These are phyloP conservation scores for Thamnaconus septentrionalis DNA, from an alignment of 2,113 vertebrate genomes.

Conservation along the genomic window DNA sequence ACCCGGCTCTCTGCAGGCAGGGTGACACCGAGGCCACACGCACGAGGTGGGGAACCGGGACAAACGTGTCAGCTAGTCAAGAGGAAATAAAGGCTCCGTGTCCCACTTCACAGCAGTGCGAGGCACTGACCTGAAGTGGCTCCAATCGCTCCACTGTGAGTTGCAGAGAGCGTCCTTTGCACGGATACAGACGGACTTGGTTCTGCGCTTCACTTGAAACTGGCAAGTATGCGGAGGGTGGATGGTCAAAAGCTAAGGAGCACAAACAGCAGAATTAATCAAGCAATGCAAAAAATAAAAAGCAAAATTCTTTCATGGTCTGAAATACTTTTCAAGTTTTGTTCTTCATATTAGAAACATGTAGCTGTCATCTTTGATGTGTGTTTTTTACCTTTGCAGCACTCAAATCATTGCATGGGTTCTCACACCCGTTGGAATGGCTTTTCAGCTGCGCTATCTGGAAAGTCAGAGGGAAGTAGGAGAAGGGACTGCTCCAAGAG, in stretches of 20 bases:
- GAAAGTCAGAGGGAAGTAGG: slow-evolving; percentile 75
- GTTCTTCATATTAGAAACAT: no score
- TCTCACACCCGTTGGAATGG: slow-evolving; percentile 21
- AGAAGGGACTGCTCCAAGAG: slow-evolving; percentile 71
- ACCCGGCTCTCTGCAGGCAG: background rate
- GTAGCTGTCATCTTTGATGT: background rate
- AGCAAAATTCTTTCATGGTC: no score
- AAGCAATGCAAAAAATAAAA: background rate
- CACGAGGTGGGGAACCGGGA: background rate
- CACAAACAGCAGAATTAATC: background rate
- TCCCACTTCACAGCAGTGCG: background rate
- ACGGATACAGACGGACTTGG: slow-evolving; percentile 57
- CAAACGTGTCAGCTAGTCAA: background rate
- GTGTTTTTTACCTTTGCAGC: slow-evolving; percentile 35
- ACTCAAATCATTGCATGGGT: slow-evolving; percentile 25
- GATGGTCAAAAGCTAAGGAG: slow-evolving; percentile 21
- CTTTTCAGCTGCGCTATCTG: slow-evolving; percentile 53
- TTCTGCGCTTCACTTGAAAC: slow-evolving; percentile 38
- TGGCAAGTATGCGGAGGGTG: slow-evolving; percentile 37
- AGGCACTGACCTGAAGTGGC: slow-evolving; percentile 53
- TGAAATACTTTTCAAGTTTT: background rate
- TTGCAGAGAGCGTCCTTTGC: slow-evolving; percentile 63
- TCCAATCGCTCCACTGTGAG: slow-evolving; percentile 75
- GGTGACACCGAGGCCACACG: background rate
- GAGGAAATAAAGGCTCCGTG: background rate